Evolutionary conservation across 2,113 vertebrate species (phyloP).

Genomic region (Mus musculus): DNA sequence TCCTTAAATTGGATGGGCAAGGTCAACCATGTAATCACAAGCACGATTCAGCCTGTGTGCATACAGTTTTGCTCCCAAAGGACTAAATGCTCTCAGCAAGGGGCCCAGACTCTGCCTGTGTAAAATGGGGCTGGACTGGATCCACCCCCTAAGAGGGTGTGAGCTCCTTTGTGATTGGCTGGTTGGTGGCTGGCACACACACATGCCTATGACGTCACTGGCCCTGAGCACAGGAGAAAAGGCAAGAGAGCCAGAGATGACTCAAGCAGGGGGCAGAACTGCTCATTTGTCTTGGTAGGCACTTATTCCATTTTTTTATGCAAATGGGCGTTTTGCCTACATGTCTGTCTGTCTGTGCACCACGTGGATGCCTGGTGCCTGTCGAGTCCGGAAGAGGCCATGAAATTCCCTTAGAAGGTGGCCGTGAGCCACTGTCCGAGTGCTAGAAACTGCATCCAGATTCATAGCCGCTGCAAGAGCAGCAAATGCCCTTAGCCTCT

Average conservation of each 20-base stretch:
- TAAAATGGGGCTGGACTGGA: no score
- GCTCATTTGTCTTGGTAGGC: background rate
- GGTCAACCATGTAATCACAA: background rate
- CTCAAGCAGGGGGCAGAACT: background rate
- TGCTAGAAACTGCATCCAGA: background rate
- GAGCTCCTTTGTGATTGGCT: background rate
- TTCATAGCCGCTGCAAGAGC: background rate
- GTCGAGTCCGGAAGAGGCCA: background rate
- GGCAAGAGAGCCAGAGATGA: background rate
- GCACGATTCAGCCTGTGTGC: background rate
- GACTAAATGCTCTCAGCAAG: background rate
- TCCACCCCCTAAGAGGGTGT: background rate
- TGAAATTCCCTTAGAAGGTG: background rate
- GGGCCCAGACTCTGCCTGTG: background rate
- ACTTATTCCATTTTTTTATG: background rate
- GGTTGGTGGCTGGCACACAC: background rate
- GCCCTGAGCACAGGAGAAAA: background rate
- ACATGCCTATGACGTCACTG: fast-evolving
- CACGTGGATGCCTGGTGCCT: background rate
- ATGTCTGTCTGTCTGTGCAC: background rate
- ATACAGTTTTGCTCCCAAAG: background rate
- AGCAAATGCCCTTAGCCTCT: background rate
- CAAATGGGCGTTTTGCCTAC: background rate
- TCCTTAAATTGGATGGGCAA: background rate
- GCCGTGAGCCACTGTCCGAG: background rate